These are phyloP conservation scores for Zaprionus gabonicus DNA, from an alignment of 1,140 invertebrate genomes.

Conservation along the genomic window DNA sequence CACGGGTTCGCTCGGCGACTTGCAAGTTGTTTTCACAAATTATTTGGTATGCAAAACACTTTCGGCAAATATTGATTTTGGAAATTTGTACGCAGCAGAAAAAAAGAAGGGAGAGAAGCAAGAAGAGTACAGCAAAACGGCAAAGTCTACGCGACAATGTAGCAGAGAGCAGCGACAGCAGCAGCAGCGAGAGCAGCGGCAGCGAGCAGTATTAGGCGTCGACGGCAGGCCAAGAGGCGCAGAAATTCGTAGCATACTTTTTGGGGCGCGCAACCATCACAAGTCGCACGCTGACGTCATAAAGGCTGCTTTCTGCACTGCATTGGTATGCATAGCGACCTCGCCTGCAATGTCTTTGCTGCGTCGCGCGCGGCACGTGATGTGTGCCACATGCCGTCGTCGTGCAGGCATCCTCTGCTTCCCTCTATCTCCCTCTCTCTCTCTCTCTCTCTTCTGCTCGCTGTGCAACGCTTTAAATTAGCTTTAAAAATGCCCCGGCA, in stretches of 20 bases:
- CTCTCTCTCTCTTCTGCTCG: not conserved
- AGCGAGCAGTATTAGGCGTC: constrained; percentile 56
- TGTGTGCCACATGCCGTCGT: constrained; percentile 71
- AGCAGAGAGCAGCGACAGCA: constrained; percentile 44
- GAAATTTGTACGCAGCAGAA: constrained; percentile 73
- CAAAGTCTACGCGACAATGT: constrained; percentile 64
- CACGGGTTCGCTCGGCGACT: constrained; percentile 29
- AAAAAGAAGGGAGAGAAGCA: constrained; percentile 19
- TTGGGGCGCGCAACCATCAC: constrained; percentile 41
- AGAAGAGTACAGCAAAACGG: constrained; percentile 31
- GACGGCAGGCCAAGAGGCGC: constrained; percentile 34
- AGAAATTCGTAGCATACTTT: constrained; percentile 73
- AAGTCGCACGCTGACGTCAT: constrained; percentile 74
- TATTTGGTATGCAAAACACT: constrained; percentile 83
- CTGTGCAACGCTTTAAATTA: constrained; percentile 63
- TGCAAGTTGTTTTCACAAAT: constrained; percentile 79
- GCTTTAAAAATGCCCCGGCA: constrained; percentile 62
- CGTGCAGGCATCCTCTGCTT: not conserved
- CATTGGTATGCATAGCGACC: constrained; percentile 73
- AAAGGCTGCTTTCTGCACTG: constrained; percentile 57
- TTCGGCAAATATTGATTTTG: constrained; percentile 83
- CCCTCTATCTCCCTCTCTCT: not conserved
- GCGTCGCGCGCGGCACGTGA: constrained; percentile 61
- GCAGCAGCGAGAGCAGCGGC: constrained; percentile 41
- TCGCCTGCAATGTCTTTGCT: constrained; percentile 72